Evolutionary conservation across 2,888 invertebrate genomes (phyloP), one percentile per base, ranked within the genome.

Genomic region (Drosophila meridiana): DNA sequence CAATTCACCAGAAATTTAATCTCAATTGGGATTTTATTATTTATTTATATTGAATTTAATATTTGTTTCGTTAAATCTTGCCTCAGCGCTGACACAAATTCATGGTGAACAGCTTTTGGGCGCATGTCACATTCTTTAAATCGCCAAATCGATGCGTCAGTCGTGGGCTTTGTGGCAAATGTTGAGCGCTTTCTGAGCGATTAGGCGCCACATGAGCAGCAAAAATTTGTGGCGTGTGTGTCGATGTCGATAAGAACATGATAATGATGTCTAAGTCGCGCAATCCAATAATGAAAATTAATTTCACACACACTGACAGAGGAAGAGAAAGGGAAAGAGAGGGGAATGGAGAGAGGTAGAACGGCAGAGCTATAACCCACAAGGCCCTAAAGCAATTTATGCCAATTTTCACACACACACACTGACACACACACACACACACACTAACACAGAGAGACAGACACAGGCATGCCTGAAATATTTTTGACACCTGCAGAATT

Each of bases 401-500:
- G 89, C 84, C 90, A 85, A 85, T 90, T 90, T 86, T 60, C 56
- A 73, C 69, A 76, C 73, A 72, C 58, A 56, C 20, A 20, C 38
- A 14, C 30, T n/a, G n/a, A 26, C n/a, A 58, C 60, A 55, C 20
- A n/a, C 40, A 14, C 26, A n/a, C 40, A 26, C 26, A 53, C 34
- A 34, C 9, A 55, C 60, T 61, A 64, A 73, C 60, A 45, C 56
- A 53, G 30, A 45, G 34, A 64, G 55, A 76, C 56, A 71, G 61
- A 61, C 53, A 71, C 42, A 73, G 59, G 48, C 74, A 90, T 78
- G 90, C 75, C 76, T 76, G 90, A 89, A 89, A 89, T 89, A 87
- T 84, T 87, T 87, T 89, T 90, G 87, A 87, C 87, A 87, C 90
- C 87, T 87, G 80, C 90, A 77, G 86, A 90, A 89, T 90, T 90